A percentile compares a stretch with the other conserved stretches of the same genome.
Conservation (phyloP, 2,888 invertebrate species). For the Ochropleura leucogaster region DNA sequence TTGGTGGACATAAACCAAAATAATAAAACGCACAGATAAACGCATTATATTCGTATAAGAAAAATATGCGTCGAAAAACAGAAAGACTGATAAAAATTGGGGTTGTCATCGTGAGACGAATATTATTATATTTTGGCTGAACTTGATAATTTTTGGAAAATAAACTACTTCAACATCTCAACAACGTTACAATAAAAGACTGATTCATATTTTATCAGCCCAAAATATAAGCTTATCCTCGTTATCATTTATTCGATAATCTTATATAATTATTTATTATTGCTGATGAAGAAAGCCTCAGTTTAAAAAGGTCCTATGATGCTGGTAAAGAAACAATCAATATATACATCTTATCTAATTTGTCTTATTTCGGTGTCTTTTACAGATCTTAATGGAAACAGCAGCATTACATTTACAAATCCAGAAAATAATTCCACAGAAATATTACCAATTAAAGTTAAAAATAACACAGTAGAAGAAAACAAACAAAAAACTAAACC, state of each 20-base stretch:
- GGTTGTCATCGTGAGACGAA: constrained; percentile 2
- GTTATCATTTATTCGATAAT: background rate
- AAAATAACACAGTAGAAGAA: constrained; percentile 12
- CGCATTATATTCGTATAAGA: background rate
- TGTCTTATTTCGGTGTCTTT: constrained; percentile 23
- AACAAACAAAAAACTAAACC: background rate
- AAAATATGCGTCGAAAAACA: background rate
- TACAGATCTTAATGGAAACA: constrained; percentile 84
- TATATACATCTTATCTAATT: too few relatives aligned
- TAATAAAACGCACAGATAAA: constrained; percentile 31
- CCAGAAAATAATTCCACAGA: constrained; percentile 39
- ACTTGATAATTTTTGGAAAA: background rate
- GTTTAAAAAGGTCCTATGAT: background rate
- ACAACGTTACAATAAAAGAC: background rate
- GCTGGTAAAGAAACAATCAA: too few relatives aligned
- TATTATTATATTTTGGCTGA: background rate
- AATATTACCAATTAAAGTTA: constrained; percentile 10
- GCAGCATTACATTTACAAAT: constrained; percentile 64
- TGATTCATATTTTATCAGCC: background rate
- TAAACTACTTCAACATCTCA: background rate
- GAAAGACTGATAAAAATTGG: background rate
- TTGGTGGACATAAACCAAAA: background rate
- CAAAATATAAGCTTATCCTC: background rate
- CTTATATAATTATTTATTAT: background rate
- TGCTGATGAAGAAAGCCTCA: background rate